Percentiles rank a stretch among this genome's conserved stretches.
Evolutionary conservation across 2,113 vertebrate species (phyloP).

Genomic region (Ictalurus punctatus): DNA sequence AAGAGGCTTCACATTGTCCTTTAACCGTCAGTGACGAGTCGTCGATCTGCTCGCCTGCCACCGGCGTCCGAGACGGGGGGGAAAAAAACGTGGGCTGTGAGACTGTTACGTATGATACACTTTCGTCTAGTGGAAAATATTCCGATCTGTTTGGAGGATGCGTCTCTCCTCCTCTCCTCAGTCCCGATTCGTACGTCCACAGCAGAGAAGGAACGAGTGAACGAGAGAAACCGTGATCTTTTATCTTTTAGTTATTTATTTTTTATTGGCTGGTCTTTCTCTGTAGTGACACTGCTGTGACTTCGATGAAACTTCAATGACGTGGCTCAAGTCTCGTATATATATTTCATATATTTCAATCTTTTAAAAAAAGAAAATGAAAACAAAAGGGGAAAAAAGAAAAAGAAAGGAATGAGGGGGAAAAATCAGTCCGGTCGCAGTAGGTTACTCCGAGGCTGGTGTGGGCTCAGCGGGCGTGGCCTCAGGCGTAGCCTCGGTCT

Average conservation of each 20-base stretch:
- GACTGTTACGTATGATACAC: not conserved
- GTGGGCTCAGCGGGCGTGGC: slow-evolving; percentile 75
- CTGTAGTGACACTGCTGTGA: slow-evolving; percentile 69
- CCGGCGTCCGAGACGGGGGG: slow-evolving; percentile 63
- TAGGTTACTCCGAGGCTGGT: slow-evolving; percentile 81
- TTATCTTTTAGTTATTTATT: slow-evolving; percentile 43
- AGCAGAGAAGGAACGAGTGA: slow-evolving; percentile 66
- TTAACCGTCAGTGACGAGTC: slow-evolving; percentile 71
- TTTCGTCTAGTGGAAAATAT: slow-evolving; percentile 58
- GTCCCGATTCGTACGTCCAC: slow-evolving; percentile 65
- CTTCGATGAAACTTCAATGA: slow-evolving; percentile 64
- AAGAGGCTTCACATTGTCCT: slow-evolving; percentile 72
- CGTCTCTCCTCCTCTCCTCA: slow-evolving; percentile 52
- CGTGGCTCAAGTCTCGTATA: slow-evolving; percentile 79
- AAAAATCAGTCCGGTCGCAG: slow-evolving; percentile 71
- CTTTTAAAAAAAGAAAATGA: slow-evolving; percentile 62
- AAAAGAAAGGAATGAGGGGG: slow-evolving; percentile 44
- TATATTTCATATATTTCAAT: slow-evolving; percentile 81
- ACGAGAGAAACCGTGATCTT: slow-evolving; percentile 70
- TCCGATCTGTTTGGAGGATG: slow-evolving; percentile 66
- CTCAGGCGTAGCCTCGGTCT: slow-evolving; percentile 73
- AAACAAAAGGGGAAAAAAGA: slow-evolving; percentile 49
- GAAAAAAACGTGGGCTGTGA: slow-evolving; percentile 44
- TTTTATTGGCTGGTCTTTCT: slow-evolving; percentile 60
- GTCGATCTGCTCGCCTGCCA: slow-evolving; percentile 55